These are phyloP conservation scores for Hypothenemus hampei DNA, from an alignment of 1,140 invertebrate genomes.

Conservation along the genomic window DNA sequence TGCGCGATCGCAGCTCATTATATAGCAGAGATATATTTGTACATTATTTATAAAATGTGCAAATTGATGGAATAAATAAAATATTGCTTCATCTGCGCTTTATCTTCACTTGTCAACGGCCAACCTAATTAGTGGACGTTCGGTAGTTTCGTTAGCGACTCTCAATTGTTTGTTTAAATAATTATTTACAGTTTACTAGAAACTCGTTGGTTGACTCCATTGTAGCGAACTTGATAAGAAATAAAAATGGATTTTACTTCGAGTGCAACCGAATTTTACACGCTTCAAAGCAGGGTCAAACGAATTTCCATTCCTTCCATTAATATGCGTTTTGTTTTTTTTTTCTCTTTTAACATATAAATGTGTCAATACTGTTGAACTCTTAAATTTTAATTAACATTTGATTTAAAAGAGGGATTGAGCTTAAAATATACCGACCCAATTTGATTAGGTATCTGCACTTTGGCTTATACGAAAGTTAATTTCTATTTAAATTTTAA, in stretches of 20 bases:
- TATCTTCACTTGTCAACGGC: conserved; percentile 5
- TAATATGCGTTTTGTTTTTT: neutral
- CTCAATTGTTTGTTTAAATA: conserved; percentile 4
- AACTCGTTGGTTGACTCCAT: neutral
- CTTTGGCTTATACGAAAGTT: conserved; percentile 1
- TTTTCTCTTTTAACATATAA: neutral
- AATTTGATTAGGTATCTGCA: conserved; percentile 9
- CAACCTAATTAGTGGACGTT: conserved; percentile 15
- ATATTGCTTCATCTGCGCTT: conserved; percentile 10
- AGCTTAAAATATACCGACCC: conserved; percentile 11
- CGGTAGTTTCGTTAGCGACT: conserved; percentile 8
- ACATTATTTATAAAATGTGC: conserved; percentile 8
- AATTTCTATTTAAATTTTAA: too few species aligned
- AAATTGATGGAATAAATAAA: conserved; percentile 13
- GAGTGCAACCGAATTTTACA: too few species aligned
- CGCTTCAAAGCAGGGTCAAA: neutral
- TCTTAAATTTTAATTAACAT: conserved; percentile 15
- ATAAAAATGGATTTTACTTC: conserved; percentile 10
- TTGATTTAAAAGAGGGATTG: too few species aligned
- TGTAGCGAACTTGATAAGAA: neutral
- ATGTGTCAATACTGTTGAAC: neutral
- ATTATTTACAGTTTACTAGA: neutral
- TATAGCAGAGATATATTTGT: too few species aligned
- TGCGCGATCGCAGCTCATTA: too few species aligned
- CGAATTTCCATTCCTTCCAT: neutral